Base-by-base conservation (phyloP, 2,888 invertebrate species). In the Patella pellucida region DNA sequence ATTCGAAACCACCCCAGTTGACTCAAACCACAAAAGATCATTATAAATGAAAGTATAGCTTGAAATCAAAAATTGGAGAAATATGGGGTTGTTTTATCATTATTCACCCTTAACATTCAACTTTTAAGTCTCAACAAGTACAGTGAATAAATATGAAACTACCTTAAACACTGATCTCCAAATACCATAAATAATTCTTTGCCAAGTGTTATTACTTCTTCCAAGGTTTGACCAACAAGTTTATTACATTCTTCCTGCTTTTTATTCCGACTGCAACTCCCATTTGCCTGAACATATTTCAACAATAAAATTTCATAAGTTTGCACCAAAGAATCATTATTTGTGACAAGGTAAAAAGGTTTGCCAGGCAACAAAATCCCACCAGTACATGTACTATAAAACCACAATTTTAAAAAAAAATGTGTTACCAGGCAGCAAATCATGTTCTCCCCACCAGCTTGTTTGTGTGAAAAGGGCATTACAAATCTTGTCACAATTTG, bases 121-220 rank as follows among this genome's bases (percentile, higher is more conserved):
- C 31, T 31, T 31, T 31, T 4, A 31, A 31, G 31, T 31, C 31
- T 68, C 5, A 68, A 15, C 19, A 27, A 41, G 3, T n/a, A 23
- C 54, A 16, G 67, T 56, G 56, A 31, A 31, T 31, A 31, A 31
- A 31, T 31, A 31, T 31, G 31, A 31, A 31, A 31, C 41, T 73
- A 85, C 85, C 85, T 83, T 7, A 85, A 76, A 72, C 85, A 83
- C 1, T 82, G 19, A 11, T 84, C 83, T 68, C 86, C 85, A 81
- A 86, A 87, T 74, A 83, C 84, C 84, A 87, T 85, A 76, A 87
- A 87, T 11, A 87, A 81, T 75, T 87, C 87, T 67, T 87, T 87
- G 41, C 87, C 87, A 1, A 87, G 81, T 5, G 86, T 86, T 70
- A 83, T 81, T 5, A 87, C 85, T 54, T 83, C 84, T 19, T 82